A percentile compares a stretch with the other conserved stretches of the same genome.
phyloP scores from a whole-genome alignment of 2,888 invertebrate species.

The Xestobium rufovillosum region DNA sequence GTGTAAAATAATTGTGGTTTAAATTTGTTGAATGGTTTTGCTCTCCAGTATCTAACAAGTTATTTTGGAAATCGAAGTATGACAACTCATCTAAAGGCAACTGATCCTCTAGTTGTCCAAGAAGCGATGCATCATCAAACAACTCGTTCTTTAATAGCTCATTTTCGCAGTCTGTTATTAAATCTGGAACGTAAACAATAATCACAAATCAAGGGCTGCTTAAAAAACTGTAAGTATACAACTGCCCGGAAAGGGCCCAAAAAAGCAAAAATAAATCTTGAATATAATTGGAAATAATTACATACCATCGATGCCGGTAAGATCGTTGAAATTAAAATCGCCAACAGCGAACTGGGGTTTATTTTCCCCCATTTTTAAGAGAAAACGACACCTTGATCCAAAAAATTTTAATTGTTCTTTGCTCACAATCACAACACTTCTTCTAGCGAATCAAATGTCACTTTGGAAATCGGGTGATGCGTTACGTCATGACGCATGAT shows the following conservation, averaged over 20 bases:
- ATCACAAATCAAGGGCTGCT: conserved; percentile 4
- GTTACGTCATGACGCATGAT: conserved; percentile 50
- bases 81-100: conserved; percentile 45
- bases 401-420: conserved; percentile 30
- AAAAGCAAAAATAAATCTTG: conserved; percentile 9
- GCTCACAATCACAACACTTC: conserved; percentile 37
- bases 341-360: conserved; percentile 41
- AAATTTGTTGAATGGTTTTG: no score
- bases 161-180: conserved; percentile 59
- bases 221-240: conserved; percentile 3
- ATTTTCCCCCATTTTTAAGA: conserved; percentile 41
- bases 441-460: conserved; percentile 50
- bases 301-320: conserved; percentile 63
- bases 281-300: conserved; percentile 16
- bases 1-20: no score
- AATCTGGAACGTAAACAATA: conserved; percentile 45
- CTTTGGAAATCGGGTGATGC: conserved; percentile 53
- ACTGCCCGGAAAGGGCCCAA: conserved; percentile 1
- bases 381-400: conserved; percentile 32
- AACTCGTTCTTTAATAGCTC: conserved; percentile 53
- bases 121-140: conserved; percentile 47
- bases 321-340: conserved; percentile 59
- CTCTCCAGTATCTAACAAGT: no score
- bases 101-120: conserved; percentile 45
- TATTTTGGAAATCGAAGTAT: no score